These are phyloP conservation scores for Cenopis cana DNA, from an alignment of 2,888 invertebrate species.

Conservation along the genomic window DNA sequence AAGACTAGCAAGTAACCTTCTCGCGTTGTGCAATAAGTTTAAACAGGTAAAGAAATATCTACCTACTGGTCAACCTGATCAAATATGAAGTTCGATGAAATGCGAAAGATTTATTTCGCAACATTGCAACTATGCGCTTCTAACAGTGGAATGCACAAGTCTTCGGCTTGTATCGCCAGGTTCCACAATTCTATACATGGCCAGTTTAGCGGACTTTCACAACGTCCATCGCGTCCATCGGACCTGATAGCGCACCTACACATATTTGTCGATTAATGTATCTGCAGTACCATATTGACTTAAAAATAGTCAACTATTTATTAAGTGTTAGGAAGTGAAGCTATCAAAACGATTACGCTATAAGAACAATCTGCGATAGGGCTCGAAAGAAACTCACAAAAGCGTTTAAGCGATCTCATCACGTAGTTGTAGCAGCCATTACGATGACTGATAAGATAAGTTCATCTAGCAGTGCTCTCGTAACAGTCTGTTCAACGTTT, in stretches of 20 bases:
- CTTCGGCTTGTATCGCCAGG: not conserved
- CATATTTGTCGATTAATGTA: conserved; percentile 3
- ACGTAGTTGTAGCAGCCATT: conserved; percentile 34
- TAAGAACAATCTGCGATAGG: conserved; percentile 29
- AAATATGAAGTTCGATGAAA: not conserved
- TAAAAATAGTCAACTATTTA: not conserved
- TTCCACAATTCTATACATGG: conserved; percentile 16
- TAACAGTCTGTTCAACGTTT: conserved; percentile 23
- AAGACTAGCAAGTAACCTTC: not conserved
- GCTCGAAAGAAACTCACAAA: conserved; percentile 17
- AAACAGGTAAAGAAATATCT: not conserved
- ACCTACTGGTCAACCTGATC: too few species aligned
- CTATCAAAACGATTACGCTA: conserved; percentile 4
- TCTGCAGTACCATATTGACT: not conserved
- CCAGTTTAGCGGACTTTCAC: conserved; percentile 16
- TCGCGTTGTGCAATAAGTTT: not conserved
- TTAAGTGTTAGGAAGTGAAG: not conserved
- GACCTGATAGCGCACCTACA: not conserved
- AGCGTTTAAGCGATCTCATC: conserved; percentile 40
- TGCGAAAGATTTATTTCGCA: conserved; percentile 12
- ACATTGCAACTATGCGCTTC: not conserved
- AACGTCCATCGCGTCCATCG: not conserved
- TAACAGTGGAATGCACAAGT: conserved; percentile 10
- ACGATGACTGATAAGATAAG: conserved; percentile 40
- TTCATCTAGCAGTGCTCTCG: conserved; percentile 23